These are phyloP conservation scores for Podilymbus podiceps DNA, from an alignment of 2,113 vertebrate species.

Conservation along the genomic window DNA sequence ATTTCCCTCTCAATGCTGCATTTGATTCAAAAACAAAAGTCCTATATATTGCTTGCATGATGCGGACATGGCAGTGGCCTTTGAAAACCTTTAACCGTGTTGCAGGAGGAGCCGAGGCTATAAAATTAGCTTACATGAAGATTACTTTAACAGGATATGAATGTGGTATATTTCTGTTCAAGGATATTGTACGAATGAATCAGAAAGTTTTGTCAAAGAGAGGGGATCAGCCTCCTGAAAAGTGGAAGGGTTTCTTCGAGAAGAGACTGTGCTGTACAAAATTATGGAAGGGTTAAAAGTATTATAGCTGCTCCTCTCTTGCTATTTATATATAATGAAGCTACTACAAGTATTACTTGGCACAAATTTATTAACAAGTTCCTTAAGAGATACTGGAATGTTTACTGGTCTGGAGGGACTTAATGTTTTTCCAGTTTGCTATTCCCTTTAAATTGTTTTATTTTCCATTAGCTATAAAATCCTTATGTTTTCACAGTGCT, in stretches of 20 bases:
- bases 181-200: background rate
- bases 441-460: slow-evolving; percentile 28
- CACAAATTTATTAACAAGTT: slow-evolving; percentile 19
- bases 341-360: slow-evolving; percentile 22
- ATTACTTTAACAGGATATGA: background rate
- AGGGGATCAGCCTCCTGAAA: background rate
- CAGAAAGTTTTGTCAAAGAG: background rate
- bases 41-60: background rate
- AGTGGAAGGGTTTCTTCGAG: background rate
- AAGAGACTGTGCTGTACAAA: background rate
- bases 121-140: background rate
- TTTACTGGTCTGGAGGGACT: slow-evolving; percentile 27
- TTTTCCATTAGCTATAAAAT: slow-evolving; percentile 40
- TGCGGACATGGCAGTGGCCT: background rate
- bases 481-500: background rate
- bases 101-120: background rate
- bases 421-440: slow-evolving; percentile 13
- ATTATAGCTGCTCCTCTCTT: background rate
- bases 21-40: background rate
- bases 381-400: slow-evolving; percentile 37
- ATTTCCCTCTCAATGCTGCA: background rate
- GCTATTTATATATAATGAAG: slow-evolving; percentile 7
- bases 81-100: background rate
- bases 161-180: background rate
- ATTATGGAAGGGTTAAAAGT: slow-evolving; percentile 27